These are phyloP conservation scores for Dendrolimus punctatus DNA, from an alignment of 1,140 invertebrate species.

Conservation along the genomic window DNA sequence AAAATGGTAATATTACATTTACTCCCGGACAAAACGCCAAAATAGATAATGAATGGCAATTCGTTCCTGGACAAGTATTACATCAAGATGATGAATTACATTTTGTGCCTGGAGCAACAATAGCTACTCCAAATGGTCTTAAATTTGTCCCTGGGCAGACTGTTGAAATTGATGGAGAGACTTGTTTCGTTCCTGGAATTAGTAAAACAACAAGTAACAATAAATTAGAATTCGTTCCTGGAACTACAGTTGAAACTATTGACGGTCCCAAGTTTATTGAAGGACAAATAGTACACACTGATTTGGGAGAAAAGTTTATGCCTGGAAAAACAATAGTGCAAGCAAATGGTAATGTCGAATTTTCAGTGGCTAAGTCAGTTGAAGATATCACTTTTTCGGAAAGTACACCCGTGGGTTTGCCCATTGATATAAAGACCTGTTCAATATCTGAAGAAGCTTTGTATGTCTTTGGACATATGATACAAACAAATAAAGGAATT, in stretches of 20 bases:
- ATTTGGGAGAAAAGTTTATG: conserved; percentile 74
- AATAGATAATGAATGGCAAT: conserved; percentile 68
- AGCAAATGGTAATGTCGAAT: conserved; percentile 71
- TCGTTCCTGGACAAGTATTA: conserved; percentile 76
- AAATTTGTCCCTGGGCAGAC: conserved; percentile 80
- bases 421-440: conserved; percentile 74
- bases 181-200: conserved; percentile 73
- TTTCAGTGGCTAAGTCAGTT: conserved; percentile 74
- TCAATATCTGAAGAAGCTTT: conserved; percentile 69
- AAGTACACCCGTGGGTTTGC: conserved; percentile 68
- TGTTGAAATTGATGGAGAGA: conserved; percentile 67
- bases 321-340: conserved; percentile 73
- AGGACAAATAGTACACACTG: conserved; percentile 76
- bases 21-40: conserved; percentile 78
- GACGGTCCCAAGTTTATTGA: conserved; percentile 78
- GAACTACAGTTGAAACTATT: conserved; percentile 76
- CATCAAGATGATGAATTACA: conserved; percentile 64
- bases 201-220: conserved; percentile 37
- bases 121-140: conserved; percentile 75
- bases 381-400: conserved; percentile 73
- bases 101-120: conserved; percentile 78
- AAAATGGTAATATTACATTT: conserved; percentile 73
- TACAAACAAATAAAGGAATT: conserved; percentile 77
- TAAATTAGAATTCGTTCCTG: conserved; percentile 75
- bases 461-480: conserved; percentile 79